Evolutionary conservation across 2,113 vertebrate genomes (phyloP).

Genomic region (Vireo altiloquus): DNA sequence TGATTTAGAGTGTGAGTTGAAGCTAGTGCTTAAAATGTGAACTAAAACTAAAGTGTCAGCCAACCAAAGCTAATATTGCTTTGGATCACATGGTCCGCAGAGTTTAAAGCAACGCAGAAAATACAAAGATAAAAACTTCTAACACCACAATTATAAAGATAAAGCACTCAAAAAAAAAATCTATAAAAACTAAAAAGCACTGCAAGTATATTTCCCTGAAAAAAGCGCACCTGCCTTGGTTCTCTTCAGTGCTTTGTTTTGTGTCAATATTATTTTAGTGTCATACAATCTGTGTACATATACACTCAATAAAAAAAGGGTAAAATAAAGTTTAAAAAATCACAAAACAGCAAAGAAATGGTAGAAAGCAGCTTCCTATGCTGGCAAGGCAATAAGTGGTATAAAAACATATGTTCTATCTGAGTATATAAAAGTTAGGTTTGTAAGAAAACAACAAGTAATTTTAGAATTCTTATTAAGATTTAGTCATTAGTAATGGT

Average conservation of each 20-base stretch:
- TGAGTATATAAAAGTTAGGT: background rate
- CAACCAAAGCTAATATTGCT: background rate
- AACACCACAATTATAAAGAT: background rate
- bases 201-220: background rate
- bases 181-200: background rate
- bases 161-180: background rate
- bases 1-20: background rate
- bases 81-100: background rate
- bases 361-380: background rate
- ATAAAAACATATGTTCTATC: background rate
- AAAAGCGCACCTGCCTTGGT: background rate
- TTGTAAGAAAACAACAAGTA: background rate
- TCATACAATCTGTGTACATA: background rate
- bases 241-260: background rate
- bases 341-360: background rate
- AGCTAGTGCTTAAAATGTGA: background rate
- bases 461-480: background rate
- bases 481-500: background rate
- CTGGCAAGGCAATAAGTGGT: background rate
- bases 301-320: background rate
- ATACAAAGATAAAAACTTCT: background rate
- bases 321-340: background rate
- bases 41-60: background rate
- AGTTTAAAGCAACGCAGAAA: background rate
- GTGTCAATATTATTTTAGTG: background rate